Base-by-base conservation (phyloP, 2,888 invertebrate genomes). In the Tanytarsus gracilentus region DNA sequence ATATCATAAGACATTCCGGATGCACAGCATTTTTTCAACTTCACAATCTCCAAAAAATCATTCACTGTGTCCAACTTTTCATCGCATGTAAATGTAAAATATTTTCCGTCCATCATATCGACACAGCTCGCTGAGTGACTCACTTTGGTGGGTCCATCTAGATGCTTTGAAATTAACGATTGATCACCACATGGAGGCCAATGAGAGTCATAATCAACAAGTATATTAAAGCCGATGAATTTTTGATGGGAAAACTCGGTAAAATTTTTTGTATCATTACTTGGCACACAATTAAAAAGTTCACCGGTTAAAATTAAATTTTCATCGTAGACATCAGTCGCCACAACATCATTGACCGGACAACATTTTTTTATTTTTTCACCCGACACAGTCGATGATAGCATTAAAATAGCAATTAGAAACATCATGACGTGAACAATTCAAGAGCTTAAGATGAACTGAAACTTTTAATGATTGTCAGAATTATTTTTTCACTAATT, bases 21-120 rank as follows among this genome's bases (percentile, higher is more conserved):
- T 14, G 69, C 69, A 62, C 73, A 73, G 56, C 73, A 73, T 62
- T 72, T 72, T 48, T 68, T 67, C 44, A 72, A 65, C 53, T 68
- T 62, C 53, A 66, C 66, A 44, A 71, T 62, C 53, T 61, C 55
- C 11, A 55, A 50, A 7, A 9, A 2, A 27, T 51, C 40, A 23
- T 40, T 58, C 23, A 6, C n/a, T 7, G 8, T 26, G n/a, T 36
- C 40, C 25, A 16, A 27, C 6, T 9, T 51, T 25, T 48, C 48
- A 16, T 48, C 33, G 33, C 59, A 59, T 30, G 30, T 26, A 14
- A 59, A 61, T 8, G 30, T 40, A 21, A 30, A 40, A 14, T 50
- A 51, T 25, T 33, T 14, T 8, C 36, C 39, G 18, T 40, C 39
- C 14, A 29, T 49, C 16, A 39, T 30, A 33, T 50, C 55, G 9